phyloP scores from a whole-genome alignment of 2,888 invertebrate species.

The Mactromeris polynyma region DNA sequence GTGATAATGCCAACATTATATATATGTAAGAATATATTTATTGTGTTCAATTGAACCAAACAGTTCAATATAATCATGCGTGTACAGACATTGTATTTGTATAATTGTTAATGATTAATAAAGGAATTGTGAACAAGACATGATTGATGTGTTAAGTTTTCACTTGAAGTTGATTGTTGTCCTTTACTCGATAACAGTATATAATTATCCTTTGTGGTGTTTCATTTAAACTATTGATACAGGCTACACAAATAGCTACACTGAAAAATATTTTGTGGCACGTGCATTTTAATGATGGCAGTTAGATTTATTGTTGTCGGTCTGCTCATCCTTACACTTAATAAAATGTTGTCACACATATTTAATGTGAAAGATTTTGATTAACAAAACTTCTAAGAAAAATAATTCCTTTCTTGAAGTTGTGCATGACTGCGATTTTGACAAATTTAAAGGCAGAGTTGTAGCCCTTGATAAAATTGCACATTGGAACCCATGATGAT shows the following conservation, averaged over 20 bases:
- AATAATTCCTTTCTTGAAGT: no score
- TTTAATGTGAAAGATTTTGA: no score
- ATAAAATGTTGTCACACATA: no score
- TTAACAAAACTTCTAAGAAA: no score
- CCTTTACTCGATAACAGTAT: not conserved
- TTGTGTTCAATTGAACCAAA: not conserved
- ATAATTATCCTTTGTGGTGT: not conserved
- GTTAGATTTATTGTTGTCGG: no score
- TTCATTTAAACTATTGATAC: not conserved
- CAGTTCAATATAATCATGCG: not conserved
- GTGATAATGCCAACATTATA: not conserved
- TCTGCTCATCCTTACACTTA: no score
- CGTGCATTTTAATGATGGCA: no score
- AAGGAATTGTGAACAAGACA: not conserved
- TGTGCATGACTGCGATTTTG: no score
- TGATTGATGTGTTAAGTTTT: not conserved
- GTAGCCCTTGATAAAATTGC: no score
- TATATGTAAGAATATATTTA: not conserved
- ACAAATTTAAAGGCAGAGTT: no score
- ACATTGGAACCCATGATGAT: no score
- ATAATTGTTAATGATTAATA: not conserved
- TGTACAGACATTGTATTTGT: not conserved
- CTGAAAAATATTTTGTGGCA: no score
- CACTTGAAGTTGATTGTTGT: not conserved
- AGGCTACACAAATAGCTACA: not conserved